Conservation (phyloP, 35 echinoderm and acorn worm species). For the Heliocidaris erythrogramma region DNA sequence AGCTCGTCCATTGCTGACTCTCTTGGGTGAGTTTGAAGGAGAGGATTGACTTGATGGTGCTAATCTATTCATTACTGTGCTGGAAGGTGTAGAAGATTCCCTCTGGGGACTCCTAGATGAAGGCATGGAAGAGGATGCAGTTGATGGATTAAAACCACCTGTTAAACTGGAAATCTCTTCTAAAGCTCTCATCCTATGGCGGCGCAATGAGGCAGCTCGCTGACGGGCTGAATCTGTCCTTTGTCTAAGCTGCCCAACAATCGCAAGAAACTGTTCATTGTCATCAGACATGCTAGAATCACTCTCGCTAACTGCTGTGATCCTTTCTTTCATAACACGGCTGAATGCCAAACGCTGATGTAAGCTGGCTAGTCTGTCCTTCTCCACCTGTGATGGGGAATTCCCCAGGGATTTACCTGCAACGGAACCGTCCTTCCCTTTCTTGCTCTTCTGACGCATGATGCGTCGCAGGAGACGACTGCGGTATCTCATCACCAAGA, state of each 20-base stretch:
- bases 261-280: slow-evolving; percentile 51
- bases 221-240: slow-evolving; percentile 68
- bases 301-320: slow-evolving; percentile 42
- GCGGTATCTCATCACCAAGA: slow-evolving; percentile 47
- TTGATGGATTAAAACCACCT: neutral
- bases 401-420: slow-evolving; percentile 32
- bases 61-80: slow-evolving; percentile 20
- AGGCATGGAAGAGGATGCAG: neutral
- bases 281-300: slow-evolving; percentile 63
- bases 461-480: slow-evolving; percentile 66
- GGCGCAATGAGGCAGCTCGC: slow-evolving; percentile 51
- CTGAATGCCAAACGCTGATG: slow-evolving; percentile 73
- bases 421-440: slow-evolving; percentile 23
- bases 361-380: slow-evolving; percentile 71
- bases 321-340: slow-evolving; percentile 61
- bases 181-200: slow-evolving; percentile 26
- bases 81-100: neutral
- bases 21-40: slow-evolving; percentile 23
- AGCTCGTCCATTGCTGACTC: neutral
- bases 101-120: slow-evolving; percentile 28
- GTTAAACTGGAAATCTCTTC: slow-evolving; percentile 35
- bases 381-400: slow-evolving; percentile 63
- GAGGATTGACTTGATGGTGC: neutral
- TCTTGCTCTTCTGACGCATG: slow-evolving; percentile 71
- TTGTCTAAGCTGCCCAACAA: slow-evolving; percentile 56